These are phyloP conservation scores for Pseudochirops cupreus DNA, from an alignment of 2,797 vertebrate genomes.

Conservation along the genomic window DNA sequence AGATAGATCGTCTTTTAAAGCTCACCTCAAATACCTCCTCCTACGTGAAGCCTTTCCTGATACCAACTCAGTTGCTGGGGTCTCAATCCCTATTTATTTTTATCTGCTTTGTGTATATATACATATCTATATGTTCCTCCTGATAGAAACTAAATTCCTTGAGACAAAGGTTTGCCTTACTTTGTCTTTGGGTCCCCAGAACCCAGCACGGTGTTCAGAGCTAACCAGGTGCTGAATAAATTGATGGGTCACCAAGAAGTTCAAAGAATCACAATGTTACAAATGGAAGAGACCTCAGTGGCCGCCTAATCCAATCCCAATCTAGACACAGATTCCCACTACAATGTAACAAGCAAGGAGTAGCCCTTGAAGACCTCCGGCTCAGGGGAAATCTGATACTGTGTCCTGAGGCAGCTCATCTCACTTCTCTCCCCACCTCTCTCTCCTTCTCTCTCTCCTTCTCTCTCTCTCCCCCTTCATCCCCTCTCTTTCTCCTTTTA, in stretches of 20 bases:
- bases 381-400: background rate
- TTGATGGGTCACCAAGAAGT: background rate
- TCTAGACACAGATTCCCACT: background rate
- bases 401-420: background rate
- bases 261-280: background rate
- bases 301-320: background rate
- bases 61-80: background rate
- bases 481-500: too few species aligned
- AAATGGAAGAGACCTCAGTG: background rate
- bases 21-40: background rate
- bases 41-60: background rate
- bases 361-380: background rate
- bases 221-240: background rate
- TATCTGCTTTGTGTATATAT: background rate
- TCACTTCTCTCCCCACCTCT: background rate
- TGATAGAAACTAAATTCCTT: background rate
- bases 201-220: background rate
- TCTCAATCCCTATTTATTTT: background rate
- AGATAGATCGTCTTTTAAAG: background rate
- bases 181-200: background rate
- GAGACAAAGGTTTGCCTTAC: background rate
- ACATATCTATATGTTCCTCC: background rate
- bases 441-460: too few species aligned
- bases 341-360: background rate
- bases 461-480: too few species aligned